Conservation (phyloP, 2,888 invertebrate species). For the Hydraecia micacea region DNA sequence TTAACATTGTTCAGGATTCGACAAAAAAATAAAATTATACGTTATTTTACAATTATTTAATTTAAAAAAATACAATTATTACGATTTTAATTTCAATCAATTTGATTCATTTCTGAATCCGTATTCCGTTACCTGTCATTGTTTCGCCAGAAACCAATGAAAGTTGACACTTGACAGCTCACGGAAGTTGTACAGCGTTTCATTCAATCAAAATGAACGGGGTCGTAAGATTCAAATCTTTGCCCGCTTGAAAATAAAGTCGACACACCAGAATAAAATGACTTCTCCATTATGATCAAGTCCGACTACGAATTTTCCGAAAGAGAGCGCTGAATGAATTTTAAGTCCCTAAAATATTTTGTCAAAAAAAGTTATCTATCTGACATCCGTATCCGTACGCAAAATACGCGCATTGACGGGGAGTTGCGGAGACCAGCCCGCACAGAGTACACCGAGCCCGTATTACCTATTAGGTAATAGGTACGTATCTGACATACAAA, state of each 20-base stretch:
- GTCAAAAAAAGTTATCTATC: neutral
- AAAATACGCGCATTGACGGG: too few species aligned
- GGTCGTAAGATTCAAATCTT: constrained; percentile 31
- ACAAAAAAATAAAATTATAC: neutral
- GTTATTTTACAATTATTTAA: neutral
- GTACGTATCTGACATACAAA: constrained; percentile 6
- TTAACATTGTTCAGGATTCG: neutral
- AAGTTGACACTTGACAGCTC: constrained; percentile 34
- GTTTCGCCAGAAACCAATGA: constrained; percentile 31
- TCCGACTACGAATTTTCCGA: constrained; percentile 24
- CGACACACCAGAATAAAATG: constrained; percentile 29
- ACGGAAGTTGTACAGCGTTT: constrained; percentile 40
- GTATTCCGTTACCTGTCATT: constrained; percentile 6
- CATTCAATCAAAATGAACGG: constrained; percentile 42
- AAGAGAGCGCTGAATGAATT: constrained; percentile 6
- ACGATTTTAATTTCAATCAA: neutral
- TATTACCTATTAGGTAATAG: too few species aligned
- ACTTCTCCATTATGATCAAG: constrained; percentile 13
- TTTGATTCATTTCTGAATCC: neutral
- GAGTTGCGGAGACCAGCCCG: too few species aligned
- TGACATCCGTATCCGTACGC: neutral
- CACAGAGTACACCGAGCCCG: too few species aligned
- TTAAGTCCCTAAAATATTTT: constrained; percentile 2
- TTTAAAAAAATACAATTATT: neutral
- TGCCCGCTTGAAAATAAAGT: constrained; percentile 24